These are phyloP conservation scores for Gerris lacustris DNA, from an alignment of 2,888 invertebrate species.

Conservation along the genomic window DNA sequence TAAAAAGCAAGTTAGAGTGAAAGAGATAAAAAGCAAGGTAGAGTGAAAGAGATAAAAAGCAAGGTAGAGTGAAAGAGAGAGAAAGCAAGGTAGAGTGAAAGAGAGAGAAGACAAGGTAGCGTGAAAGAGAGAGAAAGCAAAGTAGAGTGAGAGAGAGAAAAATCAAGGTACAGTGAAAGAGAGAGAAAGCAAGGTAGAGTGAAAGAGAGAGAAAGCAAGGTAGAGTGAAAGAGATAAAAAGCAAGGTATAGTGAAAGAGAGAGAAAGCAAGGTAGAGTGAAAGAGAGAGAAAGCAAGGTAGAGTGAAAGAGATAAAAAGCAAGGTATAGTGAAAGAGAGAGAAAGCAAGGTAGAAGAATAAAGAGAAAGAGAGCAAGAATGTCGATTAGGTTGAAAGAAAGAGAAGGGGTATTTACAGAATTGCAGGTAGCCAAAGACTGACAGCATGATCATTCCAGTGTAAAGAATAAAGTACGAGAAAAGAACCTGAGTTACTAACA, in stretches of 20 bases:
- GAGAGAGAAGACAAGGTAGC: background rate
- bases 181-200: background rate
- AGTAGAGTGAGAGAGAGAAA: background rate
- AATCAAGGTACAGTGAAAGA: background rate
- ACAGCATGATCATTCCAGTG: too few relatives aligned
- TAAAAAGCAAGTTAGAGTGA: background rate
- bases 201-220: background rate
- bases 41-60: background rate
- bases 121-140: background rate
- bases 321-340: background rate
- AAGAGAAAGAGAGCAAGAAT: too few relatives aligned
- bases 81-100: background rate
- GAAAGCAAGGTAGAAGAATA: background rate
- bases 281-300: background rate
- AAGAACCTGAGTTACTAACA: too few relatives aligned
- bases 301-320: background rate
- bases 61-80: background rate
- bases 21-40: background rate
- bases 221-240: background rate
- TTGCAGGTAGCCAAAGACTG: too few relatives aligned
- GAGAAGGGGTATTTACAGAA: too few relatives aligned
- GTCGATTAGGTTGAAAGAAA: too few relatives aligned
- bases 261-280: background rate
- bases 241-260: background rate
- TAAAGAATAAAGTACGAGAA: too few relatives aligned